Evolutionary conservation across 1,140 invertebrate species (phyloP), one percentile per base, ranked within the genome.

Genomic region (Drosophila sturtevanti): DNA sequence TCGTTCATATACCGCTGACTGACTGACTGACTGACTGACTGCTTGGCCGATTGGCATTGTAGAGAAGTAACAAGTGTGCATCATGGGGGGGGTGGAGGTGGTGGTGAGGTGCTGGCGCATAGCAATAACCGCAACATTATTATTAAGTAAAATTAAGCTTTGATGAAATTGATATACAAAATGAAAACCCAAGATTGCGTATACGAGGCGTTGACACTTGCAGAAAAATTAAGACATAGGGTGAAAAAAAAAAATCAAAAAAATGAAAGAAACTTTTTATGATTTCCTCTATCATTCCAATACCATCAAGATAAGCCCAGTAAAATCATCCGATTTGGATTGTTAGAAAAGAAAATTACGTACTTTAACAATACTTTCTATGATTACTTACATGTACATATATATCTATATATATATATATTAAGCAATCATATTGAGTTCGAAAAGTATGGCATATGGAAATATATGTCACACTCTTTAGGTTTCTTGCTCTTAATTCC

Each of bases 1-100:
- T 58, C 65, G 70, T 68, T 59, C 66, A 27, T 18, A 48, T 48
- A 16, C 16, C 11, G 16, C 27, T 31, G 27, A 1, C 4, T n/a
- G n/a, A 24, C 1, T 4, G 1, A 4, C 27, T 31, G 27, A n/a
- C 27, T 31, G 27, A n/a, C 7, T 31, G 27, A 31, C 27, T 31
- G 7, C 41, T 18, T 44, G 41, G 14, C 41, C 18, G 41, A 44
- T 41, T 24, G 37, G 58, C 58, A 55, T 55, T 14, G n/a, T 12
- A 14, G 1, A 2, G 41, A 48, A 18, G 9, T 6, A 48, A 48
- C 41, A 21, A 38, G 37, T 38, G 37, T 38, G 37, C 37, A 38
- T 5, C 0, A 48, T 31, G 6, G 27, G 41, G 18, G 41, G 16
- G 1, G 34, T 5, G 34, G 11, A 7, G 4, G 34, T 12, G 34